Base-by-base conservation (phyloP, 2,113 vertebrate species). In the Panthera uncia region DNA sequence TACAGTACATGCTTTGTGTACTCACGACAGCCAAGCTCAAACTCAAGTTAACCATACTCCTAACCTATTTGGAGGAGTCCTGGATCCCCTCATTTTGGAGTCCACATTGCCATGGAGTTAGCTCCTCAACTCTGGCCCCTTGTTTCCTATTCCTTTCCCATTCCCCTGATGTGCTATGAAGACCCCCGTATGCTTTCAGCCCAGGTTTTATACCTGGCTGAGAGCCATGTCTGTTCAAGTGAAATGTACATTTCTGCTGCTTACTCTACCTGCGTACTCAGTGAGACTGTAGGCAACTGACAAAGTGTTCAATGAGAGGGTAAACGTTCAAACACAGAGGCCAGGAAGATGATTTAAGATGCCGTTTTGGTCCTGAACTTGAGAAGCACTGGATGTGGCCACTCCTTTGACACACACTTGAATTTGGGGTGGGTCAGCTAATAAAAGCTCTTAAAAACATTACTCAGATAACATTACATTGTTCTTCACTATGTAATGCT, bases 361-460 rank as follows among this genome's bases (percentile, higher is more conserved):
- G n/a, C 1, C 81, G n/a, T 52, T 89, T 96, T 50, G 33, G 33
- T 38, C 25, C 38, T 73, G 36, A 89, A 79, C 41, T 95, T 91
- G 61, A 93, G 45, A 94, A 93, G 55, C 61, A 82, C 27, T 93
- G 61, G 89, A 50, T 55, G 65, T 69, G 18, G 31, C 52, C 21
- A 55, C 5, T 65, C 50, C 41, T 55, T 91, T 93, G 84, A 91
- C 19, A 89, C 21, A 63, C 48, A 48, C 45, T 89, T 94, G 48
- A 79, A 86, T 86, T 97, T 91, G 13, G 85, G n/a, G n/a, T 89
- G 36, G 57, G 4, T 71, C 25, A 91, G n/a, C n/a, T 92, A 96
- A 87, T 82, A 74, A 90, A 87, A 94, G 36, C 45, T 74, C 86
- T 97, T 89, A 82, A 91, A 79, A 94, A 71, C n/a, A 50, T 76